Evolutionary conservation across 2,113 vertebrate genomes (phyloP).

Genomic region (Dromiciops gliroides): DNA sequence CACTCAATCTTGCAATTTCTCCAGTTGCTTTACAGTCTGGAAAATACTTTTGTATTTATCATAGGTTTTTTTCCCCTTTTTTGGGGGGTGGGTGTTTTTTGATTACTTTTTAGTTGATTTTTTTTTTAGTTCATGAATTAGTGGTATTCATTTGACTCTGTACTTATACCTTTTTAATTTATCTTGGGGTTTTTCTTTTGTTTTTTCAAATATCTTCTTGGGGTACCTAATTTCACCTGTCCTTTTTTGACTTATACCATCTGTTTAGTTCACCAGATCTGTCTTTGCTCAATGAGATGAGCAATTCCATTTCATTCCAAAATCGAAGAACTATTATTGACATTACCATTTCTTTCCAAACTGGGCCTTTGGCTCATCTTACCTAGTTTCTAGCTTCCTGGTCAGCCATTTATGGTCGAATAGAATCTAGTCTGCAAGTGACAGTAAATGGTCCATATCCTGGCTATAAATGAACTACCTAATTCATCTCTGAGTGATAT

Average conservation of each 20-base stretch:
- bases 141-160: background rate
- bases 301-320: background rate
- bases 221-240: background rate
- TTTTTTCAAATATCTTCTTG: background rate
- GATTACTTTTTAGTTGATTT: constrained; percentile 24
- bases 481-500: no score
- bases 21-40: background rate
- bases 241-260: background rate
- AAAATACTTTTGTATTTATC: constrained; percentile 7
- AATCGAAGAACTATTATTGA: background rate
- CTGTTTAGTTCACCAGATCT: background rate
- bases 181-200: background rate
- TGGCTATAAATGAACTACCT: no score
- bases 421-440: background rate
- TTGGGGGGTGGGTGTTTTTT: background rate
- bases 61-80: background rate
- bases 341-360: background rate
- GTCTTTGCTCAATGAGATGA: background rate
- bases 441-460: background rate
- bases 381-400: background rate
- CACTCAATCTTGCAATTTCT: background rate
- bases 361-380: background rate
- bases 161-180: background rate
- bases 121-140: constrained; percentile 1
- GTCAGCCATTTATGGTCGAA: background rate